Conservation (phyloP, 1,140 invertebrate species). For the Microplitis mediator region DNA sequence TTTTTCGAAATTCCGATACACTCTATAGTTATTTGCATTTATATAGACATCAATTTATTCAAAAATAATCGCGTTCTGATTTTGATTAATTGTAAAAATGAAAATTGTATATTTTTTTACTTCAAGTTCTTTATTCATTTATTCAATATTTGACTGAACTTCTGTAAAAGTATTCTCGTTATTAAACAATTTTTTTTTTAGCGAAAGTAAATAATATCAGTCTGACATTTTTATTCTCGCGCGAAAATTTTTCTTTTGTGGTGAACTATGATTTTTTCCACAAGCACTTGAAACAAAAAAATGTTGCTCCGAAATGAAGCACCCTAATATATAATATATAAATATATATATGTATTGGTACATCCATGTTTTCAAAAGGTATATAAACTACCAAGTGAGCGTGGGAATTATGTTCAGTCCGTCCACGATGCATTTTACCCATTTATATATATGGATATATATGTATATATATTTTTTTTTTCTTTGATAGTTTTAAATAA, state of each 20-base stretch:
- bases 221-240: background rate
- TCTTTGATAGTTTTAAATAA: conserved; percentile 6
- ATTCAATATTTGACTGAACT: background rate
- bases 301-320: too few species aligned
- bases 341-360: background rate
- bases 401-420: conserved; percentile 8
- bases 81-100: background rate
- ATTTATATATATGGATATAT: conserved; percentile 3
- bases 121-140: background rate
- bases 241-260: too few species aligned
- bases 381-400: conserved; percentile 25
- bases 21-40: too few species aligned
- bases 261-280: too few species aligned
- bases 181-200: background rate
- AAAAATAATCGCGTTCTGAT: background rate
- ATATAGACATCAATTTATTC: too few species aligned
- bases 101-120: background rate
- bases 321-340: too few species aligned
- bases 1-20: too few species aligned
- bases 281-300: too few species aligned
- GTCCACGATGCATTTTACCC: background rate
- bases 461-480: conserved; percentile 7
- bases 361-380: conserved; percentile 1
- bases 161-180: background rate
- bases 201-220: background rate